phyloP scores from a whole-genome alignment of 2,888 invertebrate species.

The Lepetodrilus schrolli region DNA sequence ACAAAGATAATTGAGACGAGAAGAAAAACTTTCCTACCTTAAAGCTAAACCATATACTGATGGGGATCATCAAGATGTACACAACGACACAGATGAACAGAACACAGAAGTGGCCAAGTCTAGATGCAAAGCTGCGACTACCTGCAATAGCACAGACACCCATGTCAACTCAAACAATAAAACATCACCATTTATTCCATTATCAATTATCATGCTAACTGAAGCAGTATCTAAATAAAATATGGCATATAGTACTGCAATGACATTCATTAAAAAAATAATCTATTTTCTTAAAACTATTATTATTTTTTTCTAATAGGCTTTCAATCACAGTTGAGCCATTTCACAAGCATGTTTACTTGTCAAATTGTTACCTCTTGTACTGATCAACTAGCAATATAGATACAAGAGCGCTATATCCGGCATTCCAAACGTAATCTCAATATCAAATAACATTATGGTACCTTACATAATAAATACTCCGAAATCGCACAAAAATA shows the following conservation, averaged over 20 bases:
- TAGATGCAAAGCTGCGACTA: not conserved
- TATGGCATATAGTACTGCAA: not conserved
- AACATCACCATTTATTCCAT: not conserved
- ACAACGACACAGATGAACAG: slow-evolving; percentile 50
- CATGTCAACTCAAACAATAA: not conserved
- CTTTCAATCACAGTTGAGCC: no score
- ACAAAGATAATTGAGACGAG: not conserved
- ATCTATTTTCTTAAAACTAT: no score
- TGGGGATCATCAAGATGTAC: slow-evolving; percentile 61
- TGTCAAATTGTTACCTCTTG: no score
- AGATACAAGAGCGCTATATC: no score
- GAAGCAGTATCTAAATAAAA: not conserved
- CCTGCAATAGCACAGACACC: no score
- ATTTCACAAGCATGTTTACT: no score
- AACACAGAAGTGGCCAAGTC: slow-evolving; percentile 47
- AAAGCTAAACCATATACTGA: slow-evolving; percentile 65
- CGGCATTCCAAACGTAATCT: no score
- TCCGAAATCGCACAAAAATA: no score
- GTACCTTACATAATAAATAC: no score
- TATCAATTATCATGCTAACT: not conserved
- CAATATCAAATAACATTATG: no score
- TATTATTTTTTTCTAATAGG: no score
- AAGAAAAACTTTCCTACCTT: slow-evolving; percentile 54
- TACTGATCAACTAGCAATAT: no score
- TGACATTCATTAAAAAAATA: not conserved